Conservation (phyloP, 2,888 invertebrate species). For the Hypolimnas misippus region DNA sequence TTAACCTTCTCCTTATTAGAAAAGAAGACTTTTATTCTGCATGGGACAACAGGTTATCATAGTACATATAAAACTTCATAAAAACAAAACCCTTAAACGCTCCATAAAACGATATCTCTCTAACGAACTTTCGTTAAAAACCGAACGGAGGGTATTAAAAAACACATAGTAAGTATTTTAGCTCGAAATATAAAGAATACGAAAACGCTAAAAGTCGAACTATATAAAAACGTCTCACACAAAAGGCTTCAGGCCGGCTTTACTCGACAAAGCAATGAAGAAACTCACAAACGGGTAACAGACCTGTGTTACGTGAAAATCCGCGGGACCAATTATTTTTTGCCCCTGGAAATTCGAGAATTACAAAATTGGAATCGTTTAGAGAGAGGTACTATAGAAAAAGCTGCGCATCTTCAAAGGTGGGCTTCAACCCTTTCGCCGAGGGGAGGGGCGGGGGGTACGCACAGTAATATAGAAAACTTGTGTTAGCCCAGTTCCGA, state of each 20-base stretch:
- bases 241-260: constrained; percentile 25
- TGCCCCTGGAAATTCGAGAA: constrained; percentile 79
- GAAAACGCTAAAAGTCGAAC: constrained; percentile 27
- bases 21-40: too few species aligned
- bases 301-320: constrained; percentile 62
- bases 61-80: background rate
- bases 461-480: constrained; percentile 84
- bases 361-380: constrained; percentile 83
- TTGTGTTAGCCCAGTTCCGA: constrained; percentile 84
- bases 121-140: constrained; percentile 2
- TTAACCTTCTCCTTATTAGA: too few species aligned
- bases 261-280: constrained; percentile 28
- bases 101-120: background rate
- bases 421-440: constrained; percentile 76
- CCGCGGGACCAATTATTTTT: constrained; percentile 81
- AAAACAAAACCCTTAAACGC: constrained; percentile 2
- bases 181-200: constrained; percentile 16
- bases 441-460: constrained; percentile 54
- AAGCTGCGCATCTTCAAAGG: constrained; percentile 83
- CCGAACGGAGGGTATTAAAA: constrained; percentile 10
- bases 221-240: constrained; percentile 22
- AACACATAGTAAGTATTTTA: constrained; percentile 19
- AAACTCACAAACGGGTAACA: constrained; percentile 26
- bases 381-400: constrained; percentile 81
- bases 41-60: too few species aligned